A percentile compares a stretch with the other conserved stretches of the same genome.
Conservation (phyloP, 2,888 invertebrate species). For the Noctua janthina region DNA sequence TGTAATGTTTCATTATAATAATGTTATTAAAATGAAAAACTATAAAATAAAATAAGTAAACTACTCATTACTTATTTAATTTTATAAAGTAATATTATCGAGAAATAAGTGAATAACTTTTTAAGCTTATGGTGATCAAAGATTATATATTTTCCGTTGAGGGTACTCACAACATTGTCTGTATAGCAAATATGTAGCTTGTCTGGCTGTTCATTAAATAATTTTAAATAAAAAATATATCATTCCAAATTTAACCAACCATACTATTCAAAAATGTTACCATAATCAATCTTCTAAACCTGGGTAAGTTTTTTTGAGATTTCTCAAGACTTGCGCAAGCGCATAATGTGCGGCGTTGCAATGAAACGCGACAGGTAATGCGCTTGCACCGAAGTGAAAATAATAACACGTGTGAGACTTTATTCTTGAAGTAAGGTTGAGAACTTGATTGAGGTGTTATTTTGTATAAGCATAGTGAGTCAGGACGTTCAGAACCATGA, state of each 20-base stretch:
- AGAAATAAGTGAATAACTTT: background rate
- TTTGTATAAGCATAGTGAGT: too few species aligned
- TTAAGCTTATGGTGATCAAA: too few species aligned
- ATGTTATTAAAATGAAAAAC: too few species aligned
- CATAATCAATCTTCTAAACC: background rate
- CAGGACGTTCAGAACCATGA: too few species aligned
- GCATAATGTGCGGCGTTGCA: constrained; percentile 4
- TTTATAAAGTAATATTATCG: background rate
- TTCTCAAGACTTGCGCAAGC: constrained; percentile 19
- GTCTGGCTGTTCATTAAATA: background rate
- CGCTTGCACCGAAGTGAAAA: background rate
- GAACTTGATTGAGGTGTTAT: background rate
- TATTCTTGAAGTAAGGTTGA: background rate
- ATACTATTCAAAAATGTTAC: background rate
- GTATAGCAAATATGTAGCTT: background rate
- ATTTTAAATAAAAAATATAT: background rate
- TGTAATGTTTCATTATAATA: too few species aligned
- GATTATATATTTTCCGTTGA: too few species aligned
- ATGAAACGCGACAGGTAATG: background rate
- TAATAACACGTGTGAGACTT: constrained; percentile 23
- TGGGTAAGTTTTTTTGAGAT: background rate
- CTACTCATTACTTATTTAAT: too few species aligned
- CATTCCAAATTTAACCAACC: background rate
- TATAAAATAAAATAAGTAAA: too few species aligned
- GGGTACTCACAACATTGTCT: too few species aligned